Evolutionary conservation across 1,140 invertebrate species (phyloP).

Genomic region (Bicyclus anynana): DNA sequence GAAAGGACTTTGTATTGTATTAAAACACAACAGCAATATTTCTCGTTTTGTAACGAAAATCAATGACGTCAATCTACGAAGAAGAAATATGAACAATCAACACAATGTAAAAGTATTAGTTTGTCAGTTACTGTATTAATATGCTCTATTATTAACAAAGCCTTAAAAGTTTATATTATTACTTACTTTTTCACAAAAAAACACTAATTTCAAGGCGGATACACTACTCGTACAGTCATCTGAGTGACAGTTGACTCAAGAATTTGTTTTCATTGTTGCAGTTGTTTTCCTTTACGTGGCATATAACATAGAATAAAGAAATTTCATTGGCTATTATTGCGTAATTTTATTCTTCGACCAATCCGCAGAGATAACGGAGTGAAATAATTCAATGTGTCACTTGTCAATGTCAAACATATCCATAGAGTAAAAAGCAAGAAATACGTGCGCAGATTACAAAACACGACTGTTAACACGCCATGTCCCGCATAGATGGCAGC

Average conservation of each 20-base stretch:
- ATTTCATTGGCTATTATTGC: background rate
- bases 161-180: constrained; percentile 21
- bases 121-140: background rate
- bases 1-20: constrained; percentile 17
- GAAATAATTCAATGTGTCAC: constrained; percentile 12
- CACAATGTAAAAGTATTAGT: background rate
- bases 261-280: constrained; percentile 54
- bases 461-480: background rate
- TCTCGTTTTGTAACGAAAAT: constrained; percentile 59
- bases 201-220: constrained; percentile 56
- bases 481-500: background rate
- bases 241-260: constrained; percentile 58
- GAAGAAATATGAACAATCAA: constrained; percentile 4
- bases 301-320: background rate
- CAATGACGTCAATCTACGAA: constrained; percentile 57
- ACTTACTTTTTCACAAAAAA: constrained; percentile 62
- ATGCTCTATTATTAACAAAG: background rate
- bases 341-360: constrained; percentile 6
- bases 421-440: background rate
- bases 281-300: constrained; percentile 45
- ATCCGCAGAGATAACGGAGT: constrained; percentile 10
- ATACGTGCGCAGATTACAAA: background rate
- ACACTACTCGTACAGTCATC: constrained; percentile 64
- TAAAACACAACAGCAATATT: constrained; percentile 29
- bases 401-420: background rate